phyloP scores from a whole-genome alignment of 2,797 vertebrate genomes.

The Gallirallus australis region DNA sequence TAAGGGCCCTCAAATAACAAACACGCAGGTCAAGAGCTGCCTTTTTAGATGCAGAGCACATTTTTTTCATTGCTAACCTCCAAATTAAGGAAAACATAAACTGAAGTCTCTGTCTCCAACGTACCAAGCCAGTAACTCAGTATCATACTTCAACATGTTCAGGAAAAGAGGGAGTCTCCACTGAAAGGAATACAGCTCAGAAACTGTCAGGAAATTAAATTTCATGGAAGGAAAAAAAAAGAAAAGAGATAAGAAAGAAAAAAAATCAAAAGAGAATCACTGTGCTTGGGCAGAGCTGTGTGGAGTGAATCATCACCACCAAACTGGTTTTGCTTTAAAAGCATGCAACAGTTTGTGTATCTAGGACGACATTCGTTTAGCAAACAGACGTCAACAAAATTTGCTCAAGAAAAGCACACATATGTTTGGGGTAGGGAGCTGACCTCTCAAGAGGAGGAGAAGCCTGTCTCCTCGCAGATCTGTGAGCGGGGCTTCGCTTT shows the following conservation, averaged over 20 bases:
- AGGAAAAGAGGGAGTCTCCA: not conserved
- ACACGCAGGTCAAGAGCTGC: no score
- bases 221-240: fast-evolving
- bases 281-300: not conserved
- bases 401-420: not conserved
- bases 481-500: fast-evolving
- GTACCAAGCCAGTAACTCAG: not conserved
- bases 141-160: fast-evolving
- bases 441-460: not conserved
- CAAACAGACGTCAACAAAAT: slow-evolving; percentile 50
- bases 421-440: slow-evolving; percentile 4
- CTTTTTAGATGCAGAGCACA: no score
- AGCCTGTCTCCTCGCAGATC: not conserved
- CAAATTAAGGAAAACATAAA: not conserved
- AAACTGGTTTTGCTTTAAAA: slow-evolving; percentile 47
- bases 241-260: fast-evolving
- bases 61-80: no score
- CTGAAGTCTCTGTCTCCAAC: not conserved
- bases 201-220: not conserved
- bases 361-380: not conserved
- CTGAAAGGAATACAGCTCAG: not conserved
- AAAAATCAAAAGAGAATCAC: not conserved
- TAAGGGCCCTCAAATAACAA: not conserved
- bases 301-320: slow-evolving; percentile 55
- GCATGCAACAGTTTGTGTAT: slow-evolving; percentile 29